phyloP scores from a whole-genome alignment of 1,140 invertebrate species.

The Lucilia cuprina region DNA sequence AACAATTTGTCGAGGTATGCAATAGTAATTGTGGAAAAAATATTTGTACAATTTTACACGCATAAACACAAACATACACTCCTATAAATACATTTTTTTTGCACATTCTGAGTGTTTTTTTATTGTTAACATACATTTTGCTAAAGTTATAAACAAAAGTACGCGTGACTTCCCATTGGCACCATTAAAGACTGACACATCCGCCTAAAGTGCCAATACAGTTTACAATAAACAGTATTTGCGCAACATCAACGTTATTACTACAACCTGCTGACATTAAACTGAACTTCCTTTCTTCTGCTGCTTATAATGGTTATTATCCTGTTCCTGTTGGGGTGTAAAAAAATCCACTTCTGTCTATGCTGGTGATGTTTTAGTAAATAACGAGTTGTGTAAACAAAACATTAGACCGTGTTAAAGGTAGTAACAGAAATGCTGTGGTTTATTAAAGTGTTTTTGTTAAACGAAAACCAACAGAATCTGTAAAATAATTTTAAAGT shows the following conservation, averaged over 20 bases:
- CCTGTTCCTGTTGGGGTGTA: not conserved
- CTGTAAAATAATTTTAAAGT: not conserved
- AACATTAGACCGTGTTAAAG: not conserved
- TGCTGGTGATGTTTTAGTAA: not conserved
- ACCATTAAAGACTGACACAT: slow-evolving; percentile 57
- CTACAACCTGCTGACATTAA: not conserved
- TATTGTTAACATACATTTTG: not conserved
- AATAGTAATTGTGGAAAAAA: not conserved
- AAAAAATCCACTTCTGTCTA: not conserved
- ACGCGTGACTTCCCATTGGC: slow-evolving; percentile 58
- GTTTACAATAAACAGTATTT: not conserved
- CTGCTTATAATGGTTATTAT: not conserved
- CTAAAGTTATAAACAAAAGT: slow-evolving; percentile 50
- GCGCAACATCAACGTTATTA: not conserved
- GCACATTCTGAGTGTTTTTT: slow-evolving; percentile 6
- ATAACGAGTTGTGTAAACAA: not conserved
- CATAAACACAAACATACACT: not conserved
- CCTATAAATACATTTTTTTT: not conserved
- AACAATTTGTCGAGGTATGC: slow-evolving; percentile 35
- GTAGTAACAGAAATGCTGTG: not conserved
- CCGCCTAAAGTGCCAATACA: slow-evolving; percentile 43
- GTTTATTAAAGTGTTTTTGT: not conserved
- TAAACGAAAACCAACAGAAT: not conserved
- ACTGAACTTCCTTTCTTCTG: not conserved
- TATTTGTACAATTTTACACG: not conserved